Conservation (phyloP, 2,797 vertebrate genomes). For the Chaetodon trifasciatus region DNA sequence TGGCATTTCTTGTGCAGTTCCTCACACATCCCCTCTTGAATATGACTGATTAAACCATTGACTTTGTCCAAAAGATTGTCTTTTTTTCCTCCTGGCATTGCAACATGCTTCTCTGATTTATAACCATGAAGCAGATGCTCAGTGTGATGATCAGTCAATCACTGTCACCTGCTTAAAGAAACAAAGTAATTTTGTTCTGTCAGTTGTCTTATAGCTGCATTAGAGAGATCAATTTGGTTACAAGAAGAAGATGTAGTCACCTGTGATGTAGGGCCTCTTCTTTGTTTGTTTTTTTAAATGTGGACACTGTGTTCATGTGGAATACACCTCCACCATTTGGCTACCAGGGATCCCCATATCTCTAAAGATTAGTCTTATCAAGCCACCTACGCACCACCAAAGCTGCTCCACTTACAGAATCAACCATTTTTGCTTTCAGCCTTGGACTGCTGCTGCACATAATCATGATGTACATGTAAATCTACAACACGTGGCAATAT, state of each 20-base stretch:
- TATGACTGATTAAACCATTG: not conserved
- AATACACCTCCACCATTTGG: not conserved
- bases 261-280: not conserved
- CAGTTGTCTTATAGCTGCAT: not conserved
- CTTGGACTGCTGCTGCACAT: too few species aligned
- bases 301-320: not conserved
- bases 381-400: not conserved
- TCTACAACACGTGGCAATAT: not conserved
- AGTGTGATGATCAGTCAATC: not conserved
- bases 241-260: not conserved
- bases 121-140: not conserved
- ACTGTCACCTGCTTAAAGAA: not conserved
- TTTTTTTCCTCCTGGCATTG: not conserved
- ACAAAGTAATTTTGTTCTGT: too few species aligned
- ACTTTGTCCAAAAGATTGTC: not conserved
- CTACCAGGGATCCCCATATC: not conserved
- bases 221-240: not conserved
- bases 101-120: not conserved
- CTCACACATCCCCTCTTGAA: not conserved
- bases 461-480: not conserved
- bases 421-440: not conserved
- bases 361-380: constrained; percentile 8
- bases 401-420: not conserved
- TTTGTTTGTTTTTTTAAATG: not conserved
- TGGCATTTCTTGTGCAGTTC: not conserved